phyloP scores from a whole-genome alignment of 1,140 invertebrate genomes.

The Apis laboriosa region DNA sequence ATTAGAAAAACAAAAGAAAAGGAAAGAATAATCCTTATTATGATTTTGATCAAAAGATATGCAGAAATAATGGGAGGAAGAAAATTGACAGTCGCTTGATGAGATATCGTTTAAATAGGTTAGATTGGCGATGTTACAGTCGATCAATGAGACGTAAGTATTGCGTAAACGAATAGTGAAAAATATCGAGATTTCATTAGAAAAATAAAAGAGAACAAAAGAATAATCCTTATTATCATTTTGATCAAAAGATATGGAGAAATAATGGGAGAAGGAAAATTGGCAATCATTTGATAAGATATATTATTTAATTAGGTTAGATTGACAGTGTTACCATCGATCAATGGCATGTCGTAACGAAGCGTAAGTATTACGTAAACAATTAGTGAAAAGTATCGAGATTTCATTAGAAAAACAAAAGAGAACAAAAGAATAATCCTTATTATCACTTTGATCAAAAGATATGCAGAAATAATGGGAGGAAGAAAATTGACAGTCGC shows the following conservation, averaged over 20 bases:
- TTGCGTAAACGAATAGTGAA: too few relatives aligned
- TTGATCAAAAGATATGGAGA: neutral
- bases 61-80: neutral
- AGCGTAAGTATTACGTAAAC: neutral
- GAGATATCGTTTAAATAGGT: slow-evolving; percentile 81
- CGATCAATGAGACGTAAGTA: too few relatives aligned
- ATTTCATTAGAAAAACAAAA: neutral
- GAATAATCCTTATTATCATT: neutral
- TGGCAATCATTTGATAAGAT: neutral
- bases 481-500: neutral
- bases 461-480: neutral
- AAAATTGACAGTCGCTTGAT: slow-evolving; percentile 48
- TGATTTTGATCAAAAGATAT: neutral
- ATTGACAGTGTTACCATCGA: too few relatives aligned
- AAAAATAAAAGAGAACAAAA: fast-evolving
- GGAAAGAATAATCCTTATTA: neutral
- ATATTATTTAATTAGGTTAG: too few relatives aligned
- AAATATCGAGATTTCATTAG: neutral
- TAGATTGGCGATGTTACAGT: slow-evolving; percentile 77
- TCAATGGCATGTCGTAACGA: too few relatives aligned
- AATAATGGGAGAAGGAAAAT: neutral
- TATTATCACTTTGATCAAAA: neutral
- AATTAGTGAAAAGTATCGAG: neutral
- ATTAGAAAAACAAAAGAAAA: neutral
- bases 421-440: fast-evolving